phyloP scores from a whole-genome alignment of 2,113 vertebrate species.

The Arenaria interpres region DNA sequence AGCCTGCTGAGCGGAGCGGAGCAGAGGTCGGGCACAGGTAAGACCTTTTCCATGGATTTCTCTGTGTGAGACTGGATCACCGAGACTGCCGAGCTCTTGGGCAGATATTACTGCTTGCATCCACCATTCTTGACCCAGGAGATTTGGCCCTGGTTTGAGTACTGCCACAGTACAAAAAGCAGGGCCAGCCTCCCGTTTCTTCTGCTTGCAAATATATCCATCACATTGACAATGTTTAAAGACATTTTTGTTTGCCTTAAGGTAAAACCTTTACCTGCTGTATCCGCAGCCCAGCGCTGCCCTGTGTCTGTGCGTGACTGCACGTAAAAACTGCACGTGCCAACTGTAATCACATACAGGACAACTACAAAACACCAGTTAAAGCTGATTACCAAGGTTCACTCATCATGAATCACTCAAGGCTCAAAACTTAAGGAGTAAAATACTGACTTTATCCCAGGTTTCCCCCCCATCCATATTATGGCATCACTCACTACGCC shows the following conservation, averaged over 20 bases:
- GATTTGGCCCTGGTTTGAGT: neutral
- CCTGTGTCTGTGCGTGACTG: neutral
- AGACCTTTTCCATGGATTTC: neutral
- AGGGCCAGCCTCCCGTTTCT: neutral
- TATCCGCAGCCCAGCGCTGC: neutral
- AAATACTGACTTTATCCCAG: neutral
- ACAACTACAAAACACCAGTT: neutral
- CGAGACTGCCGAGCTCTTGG: neutral
- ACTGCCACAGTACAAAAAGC: neutral
- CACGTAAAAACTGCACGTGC: neutral
- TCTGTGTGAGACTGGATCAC: neutral
- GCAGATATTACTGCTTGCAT: neutral
- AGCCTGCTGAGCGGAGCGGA: neutral
- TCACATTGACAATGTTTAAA: neutral
- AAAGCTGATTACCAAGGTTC: neutral
- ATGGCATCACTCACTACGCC: neutral
- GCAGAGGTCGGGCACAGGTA: rapidly evolving
- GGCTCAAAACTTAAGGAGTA: neutral
- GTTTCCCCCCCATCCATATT: neutral
- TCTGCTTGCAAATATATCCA: neutral
- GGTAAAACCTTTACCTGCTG: neutral
- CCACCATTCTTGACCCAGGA: neutral
- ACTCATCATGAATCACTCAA: neutral
- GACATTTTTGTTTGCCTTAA: neutral
- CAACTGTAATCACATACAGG: neutral